Evolutionary conservation across 1,140 invertebrate genomes (phyloP).

Genomic region (Globodera rostochiensis): DNA sequence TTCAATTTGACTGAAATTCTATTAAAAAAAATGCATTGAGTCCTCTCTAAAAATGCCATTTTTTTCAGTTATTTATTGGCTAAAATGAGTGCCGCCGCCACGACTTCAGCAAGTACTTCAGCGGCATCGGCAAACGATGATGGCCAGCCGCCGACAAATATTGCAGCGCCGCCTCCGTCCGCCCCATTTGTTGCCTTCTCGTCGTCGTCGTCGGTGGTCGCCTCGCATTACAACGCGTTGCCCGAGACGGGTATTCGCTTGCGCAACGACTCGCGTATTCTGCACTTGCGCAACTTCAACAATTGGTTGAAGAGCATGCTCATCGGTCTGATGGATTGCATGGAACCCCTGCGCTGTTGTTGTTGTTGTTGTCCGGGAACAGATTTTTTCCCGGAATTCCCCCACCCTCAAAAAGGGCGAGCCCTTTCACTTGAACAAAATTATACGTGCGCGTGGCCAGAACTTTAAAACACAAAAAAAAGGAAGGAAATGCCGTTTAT

Average conservation of each 20-base stretch:
- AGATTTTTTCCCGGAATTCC: too few species aligned
- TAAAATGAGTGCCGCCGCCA: neutral
- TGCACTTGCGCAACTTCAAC: conserved; percentile 92
- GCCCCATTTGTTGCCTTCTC: neutral
- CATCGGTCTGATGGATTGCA: conserved; percentile 71
- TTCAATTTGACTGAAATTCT: too few species aligned
- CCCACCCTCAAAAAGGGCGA: too few species aligned
- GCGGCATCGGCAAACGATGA: neutral
- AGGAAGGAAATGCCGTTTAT: too few species aligned
- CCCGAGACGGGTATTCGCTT: conserved; percentile 78
- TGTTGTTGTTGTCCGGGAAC: neutral
- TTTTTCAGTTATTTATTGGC: neutral
- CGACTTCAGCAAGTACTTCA: neutral
- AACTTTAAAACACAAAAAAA: too few species aligned
- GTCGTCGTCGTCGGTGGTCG: conserved; percentile 57
- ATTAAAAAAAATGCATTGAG: conserved; percentile 31
- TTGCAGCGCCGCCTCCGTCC: neutral
- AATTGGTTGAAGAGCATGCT: conserved; percentile 97
- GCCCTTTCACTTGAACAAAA: too few species aligned
- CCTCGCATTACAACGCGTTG: conserved; percentile 69
- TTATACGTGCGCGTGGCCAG: too few species aligned
- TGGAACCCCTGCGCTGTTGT: too few species aligned
- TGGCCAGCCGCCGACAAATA: neutral
- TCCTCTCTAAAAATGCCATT: neutral
- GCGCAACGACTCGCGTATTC: conserved; percentile 83